Base-by-base conservation (phyloP, 2,888 invertebrate genomes). In the Acronicta aceris region DNA sequence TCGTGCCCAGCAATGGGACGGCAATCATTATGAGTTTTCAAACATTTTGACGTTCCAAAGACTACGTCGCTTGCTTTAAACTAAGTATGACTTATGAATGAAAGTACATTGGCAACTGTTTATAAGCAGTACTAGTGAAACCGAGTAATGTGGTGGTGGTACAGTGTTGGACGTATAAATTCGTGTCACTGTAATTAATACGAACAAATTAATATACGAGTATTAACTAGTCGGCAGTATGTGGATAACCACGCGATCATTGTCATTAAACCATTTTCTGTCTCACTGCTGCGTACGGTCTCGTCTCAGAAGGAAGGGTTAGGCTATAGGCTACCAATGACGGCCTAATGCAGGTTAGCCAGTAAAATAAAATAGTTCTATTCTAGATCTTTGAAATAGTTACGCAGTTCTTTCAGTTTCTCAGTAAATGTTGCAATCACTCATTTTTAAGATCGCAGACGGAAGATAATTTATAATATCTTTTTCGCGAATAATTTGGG, bases 71-170 rank as follows among this genome's bases (percentile, higher is more conserved):
- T 41, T 7, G 6, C 15, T 16, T 7, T 15, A 7, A 9, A 41
- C 6, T 41, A 15, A 15, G 7, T 41, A 36, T 12, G 13, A 25
- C 25, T 27, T 27, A 27, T n/a, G 12, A 27, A 27, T 15, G 27
- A 45, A 27, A 25, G 15, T n/a, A 12, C 17, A 42, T 10, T 46
- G 46, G 25, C 42, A 33, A 25, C 21, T 15, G 51, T 42, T 30
- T 38, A 27, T 40, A 15, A 30, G 21, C 50, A 47, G 42, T 30
- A 9, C 46, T 64, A 48, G 33, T 33, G 58, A 65, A 65, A 65
- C 46, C 12, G 12, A 36, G 17, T 36, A 17, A 33, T 57, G 33
- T 12, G 33, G 33, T 33, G 33, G 46, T 43, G 27, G 40, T 49
- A 56, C 55, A 30, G 33, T 21, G 21, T 33, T 15, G 40, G 17